phyloP scores from a whole-genome alignment of 2,113 vertebrate species.

The Micromys minutus region DNA sequence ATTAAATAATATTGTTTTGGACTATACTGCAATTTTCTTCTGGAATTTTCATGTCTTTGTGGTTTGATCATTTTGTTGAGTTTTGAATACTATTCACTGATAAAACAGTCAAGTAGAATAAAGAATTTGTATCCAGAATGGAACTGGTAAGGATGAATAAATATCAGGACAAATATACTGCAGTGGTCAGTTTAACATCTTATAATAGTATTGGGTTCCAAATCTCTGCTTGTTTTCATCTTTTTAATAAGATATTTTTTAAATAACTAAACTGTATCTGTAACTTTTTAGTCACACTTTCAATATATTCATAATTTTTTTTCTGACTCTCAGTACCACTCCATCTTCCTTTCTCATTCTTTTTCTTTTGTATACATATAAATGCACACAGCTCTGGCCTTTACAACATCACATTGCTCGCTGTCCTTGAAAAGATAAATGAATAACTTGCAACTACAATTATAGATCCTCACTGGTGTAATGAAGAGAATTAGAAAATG shows the following conservation, averaged over 20 bases:
- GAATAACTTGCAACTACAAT: constrained; percentile 81
- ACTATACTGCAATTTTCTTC: background rate
- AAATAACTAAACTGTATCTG: background rate
- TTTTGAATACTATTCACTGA: background rate
- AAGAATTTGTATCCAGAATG: background rate
- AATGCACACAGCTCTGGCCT: background rate
- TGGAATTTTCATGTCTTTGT: background rate
- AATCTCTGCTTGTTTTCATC: background rate
- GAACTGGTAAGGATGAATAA: background rate
- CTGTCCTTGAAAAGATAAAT: constrained; percentile 83
- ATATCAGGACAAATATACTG: accelerated
- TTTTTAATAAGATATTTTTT: background rate
- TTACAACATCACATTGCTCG: constrained; percentile 75
- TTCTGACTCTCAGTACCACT: background rate
- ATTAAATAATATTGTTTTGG: background rate
- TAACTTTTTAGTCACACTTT: constrained; percentile 39
- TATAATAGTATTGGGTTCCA: background rate
- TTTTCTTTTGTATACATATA: background rate
- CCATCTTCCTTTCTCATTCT: background rate
- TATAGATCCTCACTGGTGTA: constrained; percentile 82
- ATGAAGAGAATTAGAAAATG: constrained; percentile 84
- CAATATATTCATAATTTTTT: constrained; percentile 42
- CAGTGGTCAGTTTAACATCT: background rate
- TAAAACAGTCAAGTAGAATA: background rate
- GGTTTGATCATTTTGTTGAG: background rate